phyloP scores from a whole-genome alignment of 2,888 invertebrate species.

The Scaptomyza flava region DNA sequence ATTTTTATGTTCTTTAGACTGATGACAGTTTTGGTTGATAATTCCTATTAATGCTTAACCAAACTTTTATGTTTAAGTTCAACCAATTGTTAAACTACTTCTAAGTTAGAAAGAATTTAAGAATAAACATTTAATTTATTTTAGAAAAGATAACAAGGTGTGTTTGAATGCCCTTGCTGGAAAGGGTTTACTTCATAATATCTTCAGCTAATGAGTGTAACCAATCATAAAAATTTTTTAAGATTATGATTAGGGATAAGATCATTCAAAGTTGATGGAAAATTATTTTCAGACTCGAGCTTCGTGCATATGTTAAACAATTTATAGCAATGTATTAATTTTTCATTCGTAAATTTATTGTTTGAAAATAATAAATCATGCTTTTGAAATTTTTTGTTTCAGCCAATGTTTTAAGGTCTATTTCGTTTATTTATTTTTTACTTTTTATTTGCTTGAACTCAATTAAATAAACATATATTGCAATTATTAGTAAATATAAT shows the following conservation, averaged over 20 bases:
- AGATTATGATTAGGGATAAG: too few species aligned
- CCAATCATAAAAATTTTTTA: too few species aligned
- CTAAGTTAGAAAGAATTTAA: conserved; percentile 42
- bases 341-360: neutral
- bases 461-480: conserved; percentile 69
- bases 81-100: conserved; percentile 25
- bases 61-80: neutral
- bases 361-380: neutral
- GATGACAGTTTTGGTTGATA: conserved; percentile 12
- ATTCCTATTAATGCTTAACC: neutral
- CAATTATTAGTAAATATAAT: conserved; percentile 65
- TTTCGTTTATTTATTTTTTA: neutral
- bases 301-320: conserved; percentile 12
- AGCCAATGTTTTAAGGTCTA: conserved; percentile 30
- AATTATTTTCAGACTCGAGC: neutral
- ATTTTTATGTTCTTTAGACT: conserved; percentile 21
- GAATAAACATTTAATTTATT: conserved; percentile 39
- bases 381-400: conserved; percentile 21
- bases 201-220: too few species aligned
- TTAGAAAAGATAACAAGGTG: conserved; percentile 5
- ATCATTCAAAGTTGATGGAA: too few species aligned
- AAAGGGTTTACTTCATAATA: neutral
- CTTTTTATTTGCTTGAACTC: conserved; percentile 46
- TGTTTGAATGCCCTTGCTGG: neutral
- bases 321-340: neutral